phyloP scores from a whole-genome alignment of 2,113 vertebrate genomes.

The Arvicanthis niloticus region DNA sequence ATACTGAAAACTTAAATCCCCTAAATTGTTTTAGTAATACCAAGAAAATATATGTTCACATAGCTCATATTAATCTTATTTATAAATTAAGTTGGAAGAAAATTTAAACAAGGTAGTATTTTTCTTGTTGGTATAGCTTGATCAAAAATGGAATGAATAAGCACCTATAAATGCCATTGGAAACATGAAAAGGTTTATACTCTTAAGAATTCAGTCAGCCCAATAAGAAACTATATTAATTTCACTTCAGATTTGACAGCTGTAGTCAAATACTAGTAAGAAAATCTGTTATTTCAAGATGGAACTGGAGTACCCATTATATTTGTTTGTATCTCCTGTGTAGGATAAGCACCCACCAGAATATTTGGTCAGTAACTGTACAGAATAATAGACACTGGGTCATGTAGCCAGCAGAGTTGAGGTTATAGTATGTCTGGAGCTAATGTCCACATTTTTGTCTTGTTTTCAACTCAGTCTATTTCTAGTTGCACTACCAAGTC shows the following conservation, averaged over 20 bases:
- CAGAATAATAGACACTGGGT: background rate
- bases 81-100: constrained; percentile 5
- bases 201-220: background rate
- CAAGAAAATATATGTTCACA: background rate
- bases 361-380: background rate
- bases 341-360: background rate
- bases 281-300: constrained; percentile 58
- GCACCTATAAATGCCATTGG: background rate
- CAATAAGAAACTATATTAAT: constrained; percentile 18
- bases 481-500: background rate
- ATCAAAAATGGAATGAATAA: background rate
- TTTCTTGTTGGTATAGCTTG: background rate
- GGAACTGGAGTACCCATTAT: constrained; percentile 28
- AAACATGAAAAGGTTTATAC: background rate
- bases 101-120: background rate
- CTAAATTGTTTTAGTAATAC: background rate
- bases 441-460: constrained; percentile 25
- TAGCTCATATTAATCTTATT: background rate
- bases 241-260: constrained; percentile 49
- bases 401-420: background rate
- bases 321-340: constrained; percentile 35
- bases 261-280: constrained; percentile 54
- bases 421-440: background rate
- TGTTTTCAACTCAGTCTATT: background rate
- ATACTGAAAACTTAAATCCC: background rate